These are phyloP conservation scores for Channa maculata DNA, from an alignment of 2,113 vertebrate genomes.

Conservation along the genomic window DNA sequence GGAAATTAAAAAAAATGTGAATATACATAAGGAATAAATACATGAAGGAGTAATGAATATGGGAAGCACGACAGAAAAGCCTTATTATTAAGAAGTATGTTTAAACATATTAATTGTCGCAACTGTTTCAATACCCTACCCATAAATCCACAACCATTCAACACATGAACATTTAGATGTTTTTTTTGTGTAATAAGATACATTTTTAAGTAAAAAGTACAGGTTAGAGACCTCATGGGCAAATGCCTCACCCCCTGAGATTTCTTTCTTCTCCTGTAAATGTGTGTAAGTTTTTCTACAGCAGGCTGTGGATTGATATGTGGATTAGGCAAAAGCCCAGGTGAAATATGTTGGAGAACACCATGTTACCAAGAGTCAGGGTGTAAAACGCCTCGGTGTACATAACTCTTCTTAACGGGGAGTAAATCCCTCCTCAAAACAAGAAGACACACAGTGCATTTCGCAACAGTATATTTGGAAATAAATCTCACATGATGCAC, in stretches of 20 bases:
- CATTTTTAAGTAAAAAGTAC: too few species aligned
- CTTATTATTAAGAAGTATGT: neutral
- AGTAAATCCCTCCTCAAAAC: slow-evolving; percentile 81
- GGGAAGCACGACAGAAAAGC: too few species aligned
- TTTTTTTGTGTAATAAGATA: too few species aligned
- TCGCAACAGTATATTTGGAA: slow-evolving; percentile 82
- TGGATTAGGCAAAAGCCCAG: slow-evolving; percentile 74
- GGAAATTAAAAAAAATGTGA: too few species aligned
- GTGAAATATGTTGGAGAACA: slow-evolving; percentile 75
- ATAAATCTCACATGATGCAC: slow-evolving; percentile 85
- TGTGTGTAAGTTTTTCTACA: slow-evolving; percentile 54
- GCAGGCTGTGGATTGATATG: slow-evolving; percentile 76
- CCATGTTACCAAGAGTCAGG: slow-evolving; percentile 73
- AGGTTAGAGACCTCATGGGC: neutral
- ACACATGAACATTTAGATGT: too few species aligned
- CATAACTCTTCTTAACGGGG: slow-evolving; percentile 85
- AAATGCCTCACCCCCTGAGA: slow-evolving; percentile 14
- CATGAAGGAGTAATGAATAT: too few species aligned
- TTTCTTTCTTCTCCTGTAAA: slow-evolving; percentile 51
- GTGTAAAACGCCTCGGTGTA: slow-evolving; percentile 79
- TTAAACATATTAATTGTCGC: neutral
- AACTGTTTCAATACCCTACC: neutral
- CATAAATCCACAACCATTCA: neutral
- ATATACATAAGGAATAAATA: too few species aligned
- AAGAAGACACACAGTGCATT: slow-evolving; percentile 81